Conservation (phyloP, 2,797 vertebrate genomes). For the Lepidocolaptes lacrymiger region DNA sequence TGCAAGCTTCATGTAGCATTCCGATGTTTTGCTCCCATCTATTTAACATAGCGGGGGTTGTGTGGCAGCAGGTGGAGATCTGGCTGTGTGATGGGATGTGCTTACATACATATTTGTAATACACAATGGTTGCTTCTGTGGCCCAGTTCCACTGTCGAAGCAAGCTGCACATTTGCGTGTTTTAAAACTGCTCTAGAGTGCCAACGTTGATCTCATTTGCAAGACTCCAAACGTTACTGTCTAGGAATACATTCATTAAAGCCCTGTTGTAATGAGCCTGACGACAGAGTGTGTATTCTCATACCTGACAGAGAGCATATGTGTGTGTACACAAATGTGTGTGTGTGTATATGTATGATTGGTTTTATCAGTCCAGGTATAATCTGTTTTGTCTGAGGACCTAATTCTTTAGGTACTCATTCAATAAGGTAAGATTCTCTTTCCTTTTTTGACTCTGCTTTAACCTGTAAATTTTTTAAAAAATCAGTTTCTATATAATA, state of each 20-base stretch:
- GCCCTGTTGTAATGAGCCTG: background rate
- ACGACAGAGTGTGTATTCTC: background rate
- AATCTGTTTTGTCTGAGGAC: background rate
- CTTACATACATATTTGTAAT: background rate
- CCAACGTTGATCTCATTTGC: background rate
- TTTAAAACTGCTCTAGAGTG: background rate
- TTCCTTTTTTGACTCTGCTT: background rate
- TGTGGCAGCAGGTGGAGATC: background rate
- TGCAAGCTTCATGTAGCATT: background rate
- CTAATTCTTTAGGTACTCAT: background rate
- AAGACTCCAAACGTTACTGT: background rate
- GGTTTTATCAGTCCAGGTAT: background rate
- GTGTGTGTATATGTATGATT: background rate
- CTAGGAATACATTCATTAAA: background rate
- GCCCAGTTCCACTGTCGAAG: background rate
- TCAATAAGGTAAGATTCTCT: background rate
- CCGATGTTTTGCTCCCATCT: background rate
- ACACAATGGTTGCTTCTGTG: background rate
- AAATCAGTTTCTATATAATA: background rate
- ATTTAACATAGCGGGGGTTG: background rate
- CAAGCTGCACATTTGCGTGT: background rate
- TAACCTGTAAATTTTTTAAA: background rate
- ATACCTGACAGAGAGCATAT: background rate
- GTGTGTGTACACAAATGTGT: fast-evolving
- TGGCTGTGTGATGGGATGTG: fast-evolving